phyloP scores from a whole-genome alignment of 2,113 vertebrate species.

The Cottus gobio region DNA sequence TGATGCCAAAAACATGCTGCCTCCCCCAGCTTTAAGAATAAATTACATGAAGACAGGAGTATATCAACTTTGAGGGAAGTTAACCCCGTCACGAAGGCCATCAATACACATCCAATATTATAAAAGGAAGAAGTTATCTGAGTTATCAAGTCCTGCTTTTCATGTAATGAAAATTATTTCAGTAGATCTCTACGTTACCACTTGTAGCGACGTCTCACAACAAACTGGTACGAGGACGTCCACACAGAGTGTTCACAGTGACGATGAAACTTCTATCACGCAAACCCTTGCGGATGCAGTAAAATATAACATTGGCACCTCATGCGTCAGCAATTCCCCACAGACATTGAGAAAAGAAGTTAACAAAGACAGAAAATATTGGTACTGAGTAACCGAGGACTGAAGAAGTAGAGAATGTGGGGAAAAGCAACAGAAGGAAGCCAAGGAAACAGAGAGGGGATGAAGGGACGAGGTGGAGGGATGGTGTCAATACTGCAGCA shows the following conservation, averaged over 20 bases:
- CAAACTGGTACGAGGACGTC: not conserved
- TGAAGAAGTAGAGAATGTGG: not conserved
- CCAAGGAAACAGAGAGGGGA: not conserved
- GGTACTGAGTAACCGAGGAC: not conserved
- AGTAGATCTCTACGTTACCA: not conserved
- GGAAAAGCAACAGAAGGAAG: not conserved
- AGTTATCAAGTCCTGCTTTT: slow-evolving; percentile 3
- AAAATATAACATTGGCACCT: not conserved
- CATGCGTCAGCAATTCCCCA: not conserved
- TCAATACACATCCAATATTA: not conserved
- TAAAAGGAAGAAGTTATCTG: not conserved
- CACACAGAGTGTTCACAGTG: not conserved
- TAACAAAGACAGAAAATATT: not conserved
- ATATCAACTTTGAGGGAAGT: not conserved
- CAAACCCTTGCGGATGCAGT: not conserved
- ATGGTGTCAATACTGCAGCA: not conserved
- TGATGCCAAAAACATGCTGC: not conserved
- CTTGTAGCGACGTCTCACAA: not conserved
- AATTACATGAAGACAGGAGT: not conserved
- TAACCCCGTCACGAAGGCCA: too few relatives aligned
- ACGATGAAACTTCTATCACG: not conserved
- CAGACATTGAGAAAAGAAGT: not conserved
- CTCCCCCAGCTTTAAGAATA: not conserved
- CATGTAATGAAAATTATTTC: not conserved
- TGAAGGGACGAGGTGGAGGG: not conserved